Base-by-base conservation (phyloP, 2,113 vertebrate species). In the Chinchilla lanigera region DNA sequence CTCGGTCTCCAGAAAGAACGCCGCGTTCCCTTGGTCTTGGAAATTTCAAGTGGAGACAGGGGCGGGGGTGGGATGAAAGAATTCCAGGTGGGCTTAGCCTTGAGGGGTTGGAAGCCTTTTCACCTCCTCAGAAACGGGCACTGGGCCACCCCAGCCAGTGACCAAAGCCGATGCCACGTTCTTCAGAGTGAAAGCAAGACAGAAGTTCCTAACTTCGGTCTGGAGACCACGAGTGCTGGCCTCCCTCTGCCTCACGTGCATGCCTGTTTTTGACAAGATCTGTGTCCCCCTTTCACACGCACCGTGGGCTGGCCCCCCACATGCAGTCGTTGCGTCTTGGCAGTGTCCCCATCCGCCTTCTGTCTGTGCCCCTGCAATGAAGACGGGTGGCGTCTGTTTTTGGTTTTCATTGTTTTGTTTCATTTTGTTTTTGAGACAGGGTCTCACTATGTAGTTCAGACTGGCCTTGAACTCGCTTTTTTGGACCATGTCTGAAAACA, bases 1-100 rank as follows among this genome's bases (percentile, higher is more conserved):
- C 61, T 90, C 97, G 5, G 3, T 96, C 65, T 86, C 69, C 16
- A 50, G 71, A 54, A 86, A 92, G 95, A 90, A 56, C 7, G 30
- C 13, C 28, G 33, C 13, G 6, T 97, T 7, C 4, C 82, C 44
- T 92, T 65, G 91, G 35, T 97, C 71, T 4, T 87, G 54, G 95
- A 94, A 73, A 80, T 96, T 69, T 92, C 94, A 83, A 2, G 67
- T 94, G 91, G 54, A 33, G 44, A n/a, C 14, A 20, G 5, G 20
- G 41, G 38, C 3, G 1, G 5, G 84, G 35, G 20, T 54, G 1
- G 13, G 56, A 44, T 3, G 82, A 94, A 90, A 77, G 81, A 77
- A 9, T 50, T 58, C 7, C 5, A 26, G 52, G 30, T 61, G 30
- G 60, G 67, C 6, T 38, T 5, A 75, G n/a, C 22, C 71, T 50